phyloP scores from a whole-genome alignment of 1,140 invertebrate species.

The Lanistes nyassanus region DNA sequence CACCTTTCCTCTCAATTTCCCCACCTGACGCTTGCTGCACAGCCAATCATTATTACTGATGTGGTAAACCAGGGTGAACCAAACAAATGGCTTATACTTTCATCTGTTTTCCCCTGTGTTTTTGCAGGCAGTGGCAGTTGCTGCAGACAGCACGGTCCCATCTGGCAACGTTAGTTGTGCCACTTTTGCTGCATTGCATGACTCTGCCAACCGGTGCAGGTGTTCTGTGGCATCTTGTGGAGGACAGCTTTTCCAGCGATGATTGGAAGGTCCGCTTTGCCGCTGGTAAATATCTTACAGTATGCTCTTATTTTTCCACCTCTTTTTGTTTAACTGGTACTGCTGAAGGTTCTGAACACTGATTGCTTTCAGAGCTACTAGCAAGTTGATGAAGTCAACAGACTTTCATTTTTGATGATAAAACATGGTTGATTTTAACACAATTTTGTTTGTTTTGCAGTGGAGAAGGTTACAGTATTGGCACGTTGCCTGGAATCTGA shows the following conservation, averaged over 20 bases:
- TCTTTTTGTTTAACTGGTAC: too few relatives aligned
- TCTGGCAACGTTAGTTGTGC: conserved; percentile 88
- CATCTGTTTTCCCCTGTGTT: neutral
- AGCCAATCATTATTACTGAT: too few relatives aligned
- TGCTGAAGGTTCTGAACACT: too few relatives aligned
- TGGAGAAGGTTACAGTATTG: conserved; percentile 91
- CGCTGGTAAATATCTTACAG: conserved; percentile 77
- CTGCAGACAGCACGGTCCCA: conserved; percentile 93
- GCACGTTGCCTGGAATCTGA: conserved; percentile 92
- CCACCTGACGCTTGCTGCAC: too few relatives aligned
- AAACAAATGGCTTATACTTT: too few relatives aligned
- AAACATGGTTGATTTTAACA: too few relatives aligned
- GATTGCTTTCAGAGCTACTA: too few relatives aligned
- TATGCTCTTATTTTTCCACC: neutral
- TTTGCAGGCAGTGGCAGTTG: conserved; percentile 88
- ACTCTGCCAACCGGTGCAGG: conserved; percentile 92
- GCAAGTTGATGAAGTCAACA: too few relatives aligned
- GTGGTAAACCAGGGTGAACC: too few relatives aligned
- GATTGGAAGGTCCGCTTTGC: conserved; percentile 92
- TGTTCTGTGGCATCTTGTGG: conserved; percentile 93
- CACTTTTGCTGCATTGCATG: conserved; percentile 92
- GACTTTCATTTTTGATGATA: too few relatives aligned
- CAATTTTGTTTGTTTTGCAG: too few relatives aligned
- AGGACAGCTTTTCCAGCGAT: conserved; percentile 85
- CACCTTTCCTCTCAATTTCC: too few relatives aligned